phyloP scores from a whole-genome alignment of 2,888 invertebrate genomes.

The Apantesis nais region DNA sequence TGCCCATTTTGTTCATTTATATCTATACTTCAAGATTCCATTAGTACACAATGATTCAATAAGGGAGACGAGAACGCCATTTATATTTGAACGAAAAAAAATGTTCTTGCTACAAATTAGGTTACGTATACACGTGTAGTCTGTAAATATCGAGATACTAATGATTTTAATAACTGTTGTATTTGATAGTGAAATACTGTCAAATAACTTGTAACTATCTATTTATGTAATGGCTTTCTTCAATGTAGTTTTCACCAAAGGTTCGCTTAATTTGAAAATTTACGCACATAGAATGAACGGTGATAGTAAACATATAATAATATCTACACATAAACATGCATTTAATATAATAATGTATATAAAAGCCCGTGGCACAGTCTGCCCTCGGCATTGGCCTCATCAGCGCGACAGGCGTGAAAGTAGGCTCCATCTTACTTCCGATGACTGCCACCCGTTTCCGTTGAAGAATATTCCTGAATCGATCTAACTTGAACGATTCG shows the following conservation, averaged over 20 bases:
- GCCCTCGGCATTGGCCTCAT: constrained; percentile 59
- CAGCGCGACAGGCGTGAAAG: constrained; percentile 69
- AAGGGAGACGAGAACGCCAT: not conserved
- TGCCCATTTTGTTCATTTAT: too few species aligned
- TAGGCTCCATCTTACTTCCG: constrained; percentile 70
- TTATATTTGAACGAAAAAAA: not conserved
- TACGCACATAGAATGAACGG: too few species aligned
- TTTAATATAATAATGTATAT: constrained; percentile 14
- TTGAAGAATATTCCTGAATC: constrained; percentile 56
- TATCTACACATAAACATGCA: not conserved
- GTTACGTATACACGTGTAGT: not conserved
- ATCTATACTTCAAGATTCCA: not conserved
- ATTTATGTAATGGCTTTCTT: too few species aligned
- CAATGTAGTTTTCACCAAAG: too few species aligned
- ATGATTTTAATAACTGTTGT: too few species aligned
- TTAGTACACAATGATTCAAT: not conserved
- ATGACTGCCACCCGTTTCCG: constrained; percentile 67
- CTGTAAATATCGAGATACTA: not conserved
- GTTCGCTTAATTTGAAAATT: too few species aligned
- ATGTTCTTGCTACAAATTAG: not conserved
- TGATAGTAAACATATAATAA: not conserved
- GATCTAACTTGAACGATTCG: constrained; percentile 49
- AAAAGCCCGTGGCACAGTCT: constrained; percentile 19
- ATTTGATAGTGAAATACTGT: too few species aligned
- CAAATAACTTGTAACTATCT: too few species aligned